Evolutionary conservation across 2,113 vertebrate genomes (phyloP).

Genomic region (Ptyas mucosa): DNA sequence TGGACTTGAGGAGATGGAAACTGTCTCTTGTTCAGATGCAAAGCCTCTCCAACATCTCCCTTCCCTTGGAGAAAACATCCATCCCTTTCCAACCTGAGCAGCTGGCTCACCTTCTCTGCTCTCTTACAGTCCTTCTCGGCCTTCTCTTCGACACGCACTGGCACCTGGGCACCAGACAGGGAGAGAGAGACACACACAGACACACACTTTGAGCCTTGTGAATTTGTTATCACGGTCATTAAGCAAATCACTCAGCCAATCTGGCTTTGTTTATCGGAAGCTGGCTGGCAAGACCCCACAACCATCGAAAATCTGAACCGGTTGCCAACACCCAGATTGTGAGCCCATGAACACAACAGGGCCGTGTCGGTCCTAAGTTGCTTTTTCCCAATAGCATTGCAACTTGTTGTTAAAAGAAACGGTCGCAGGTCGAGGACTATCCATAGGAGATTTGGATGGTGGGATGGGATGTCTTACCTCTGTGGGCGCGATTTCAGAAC

Average conservation of each 20-base stretch:
- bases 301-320: neutral
- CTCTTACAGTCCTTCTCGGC: slow-evolving; percentile 68
- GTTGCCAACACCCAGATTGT: neutral
- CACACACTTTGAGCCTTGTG: neutral
- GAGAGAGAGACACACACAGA: neutral
- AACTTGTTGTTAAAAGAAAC: neutral
- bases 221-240: accelerated
- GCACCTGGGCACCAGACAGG: slow-evolving; percentile 59
- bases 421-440: neutral
- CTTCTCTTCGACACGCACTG: slow-evolving; percentile 67
- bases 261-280: neutral
- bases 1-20: neutral
- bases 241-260: neutral
- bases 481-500: slow-evolving; percentile 59
- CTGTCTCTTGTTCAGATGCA: neutral
- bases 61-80: neutral
- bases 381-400: neutral
- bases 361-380: neutral
- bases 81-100: neutral
- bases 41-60: neutral
- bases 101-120: slow-evolving; percentile 60
- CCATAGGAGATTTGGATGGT: neutral
- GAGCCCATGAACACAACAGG: too few relatives aligned
- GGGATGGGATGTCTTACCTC: slow-evolving; percentile 58
- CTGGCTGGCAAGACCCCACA: neutral